Percentiles rank a stretch among this genome's conserved stretches.
Conservation (phyloP, 2,888 invertebrate genomes). For the Julus scanicus region DNA sequence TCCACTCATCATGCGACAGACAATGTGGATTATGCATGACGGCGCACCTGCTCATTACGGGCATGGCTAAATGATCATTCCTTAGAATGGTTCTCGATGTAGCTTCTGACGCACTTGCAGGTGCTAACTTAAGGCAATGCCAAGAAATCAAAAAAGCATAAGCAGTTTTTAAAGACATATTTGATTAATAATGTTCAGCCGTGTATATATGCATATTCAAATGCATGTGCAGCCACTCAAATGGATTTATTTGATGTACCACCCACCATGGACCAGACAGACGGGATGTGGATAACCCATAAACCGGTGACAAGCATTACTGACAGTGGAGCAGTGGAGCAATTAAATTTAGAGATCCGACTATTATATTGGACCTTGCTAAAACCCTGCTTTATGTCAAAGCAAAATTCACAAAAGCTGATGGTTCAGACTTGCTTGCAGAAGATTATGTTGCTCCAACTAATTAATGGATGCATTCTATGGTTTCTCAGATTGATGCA, state of each 20-base stretch:
- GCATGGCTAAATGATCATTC: too few species aligned
- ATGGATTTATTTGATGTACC: background rate
- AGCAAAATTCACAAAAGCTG: background rate
- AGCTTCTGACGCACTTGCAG: too few species aligned
- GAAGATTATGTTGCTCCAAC: background rate
- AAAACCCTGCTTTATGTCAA: background rate
- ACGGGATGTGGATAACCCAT: background rate
- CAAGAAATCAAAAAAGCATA: background rate
- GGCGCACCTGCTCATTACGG: too few species aligned
- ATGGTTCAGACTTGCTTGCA: background rate
- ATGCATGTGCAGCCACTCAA: background rate
- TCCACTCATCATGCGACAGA: too few species aligned
- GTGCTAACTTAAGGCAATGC: too few species aligned
- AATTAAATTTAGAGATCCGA: background rate
- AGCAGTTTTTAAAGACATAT: background rate
- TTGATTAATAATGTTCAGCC: background rate
- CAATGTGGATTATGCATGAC: too few species aligned
- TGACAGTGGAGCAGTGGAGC: slow-evolving; percentile 10
- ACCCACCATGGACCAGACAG: background rate
- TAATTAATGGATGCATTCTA: background rate
- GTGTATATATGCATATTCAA: background rate
- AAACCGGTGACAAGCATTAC: background rate
- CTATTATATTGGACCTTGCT: background rate
- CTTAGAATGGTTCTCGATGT: too few species aligned
- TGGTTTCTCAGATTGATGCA: background rate